Evolutionary conservation across 2,797 vertebrate genomes (phyloP), one percentile per base, ranked within the genome.

Genomic region (Chromobotia macracanthus): DNA sequence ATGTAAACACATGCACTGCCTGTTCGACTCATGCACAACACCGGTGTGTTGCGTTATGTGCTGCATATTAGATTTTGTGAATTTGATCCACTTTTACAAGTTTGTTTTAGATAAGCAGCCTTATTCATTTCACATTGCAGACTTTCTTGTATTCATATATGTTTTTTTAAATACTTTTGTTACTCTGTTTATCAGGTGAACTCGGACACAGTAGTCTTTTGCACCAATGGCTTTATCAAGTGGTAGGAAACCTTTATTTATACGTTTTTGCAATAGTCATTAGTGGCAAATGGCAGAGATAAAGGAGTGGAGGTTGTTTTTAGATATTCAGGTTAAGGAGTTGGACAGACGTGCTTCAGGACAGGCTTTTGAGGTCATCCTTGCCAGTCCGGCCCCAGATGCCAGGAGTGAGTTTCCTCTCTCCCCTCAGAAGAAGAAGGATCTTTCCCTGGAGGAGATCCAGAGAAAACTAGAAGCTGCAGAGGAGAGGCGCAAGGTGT

Each of bases 381-480:
- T 99, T 44, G 94, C 88, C 50, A 92, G 93, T 69, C 93, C 92
- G n/a, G 91, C 92, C 9, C 93, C 95, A 72, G 97, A 99, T 12
- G 85, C 91, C 1, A 97, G 95, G 83, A 90, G 91, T 0, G 96
- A 98, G 19, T 97, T 98, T 82, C 95, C 96, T 2, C 90, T 99
- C 66, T 95, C 96, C 44, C 94, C 95, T 55, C 94, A 95, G 21
- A 97, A 96, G 89, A 98, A 98, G 90, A 97, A 97, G 88, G 97
- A 98, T 79, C 91, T 97, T 70, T 98, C 97, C 0, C 82, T 98
- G 92, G 96, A 98, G 82, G 96, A 98, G 90, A 98, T 98, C 78
- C 95, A 98, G 91, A 96, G 94, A 92, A 99, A 99, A 86, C 80
- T 98, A 89, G 96, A 97, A 51, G 97, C 97, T 1, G 97, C 97